Base-by-base conservation (phyloP, 1,140 invertebrate species). In the Macrobrachium nipponense region DNA sequence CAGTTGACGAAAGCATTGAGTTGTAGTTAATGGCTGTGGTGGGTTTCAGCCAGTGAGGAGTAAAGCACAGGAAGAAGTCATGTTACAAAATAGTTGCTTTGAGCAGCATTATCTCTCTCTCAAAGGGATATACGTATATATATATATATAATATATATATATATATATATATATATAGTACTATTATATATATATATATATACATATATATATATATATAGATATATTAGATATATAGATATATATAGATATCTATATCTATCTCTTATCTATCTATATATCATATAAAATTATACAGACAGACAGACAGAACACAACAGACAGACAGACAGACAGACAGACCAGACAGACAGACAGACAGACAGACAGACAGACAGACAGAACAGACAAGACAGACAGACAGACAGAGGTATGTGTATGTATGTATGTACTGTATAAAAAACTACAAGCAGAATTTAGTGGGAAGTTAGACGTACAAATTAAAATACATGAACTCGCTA, bases 181-280 rank as follows among this genome's bases (percentile, higher is more conserved):
- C 8, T 27, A n/a, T n/a, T 70, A 27, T 70, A 70, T 70, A 70
- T 70, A 70, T 70, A 70, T 70, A 27, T 23, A 27, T 70, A 70
- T 70, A 70, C 27, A 70, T 27, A n/a, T 17, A 27, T 23, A 70
- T 23, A 70, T 70, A 70, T 27, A 70, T 27, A 70, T 70, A 70
- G 27, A 70, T 27, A 70, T 70, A 70, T 70, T 27, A 70, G 27
- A 70, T 70, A 70, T 27, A 70, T 27, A n/a, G 4, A 70, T 70
- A 70, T 70, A 70, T 70, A 70, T 70, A 70, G 27, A 70, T 70
- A 70, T 70, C 27, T 70, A 70, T 70, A 70, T 70, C 27, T 70
- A 70, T 70, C 27, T 70, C 27, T 70, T 70, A 70, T 70, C 27
- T 70, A 70, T 70, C 27, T 70, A 70, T 70, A 70, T 70, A 70